Evolutionary conservation across 2,797 vertebrate species (phyloP).

Genomic region (Acropternis orthonyx): DNA sequence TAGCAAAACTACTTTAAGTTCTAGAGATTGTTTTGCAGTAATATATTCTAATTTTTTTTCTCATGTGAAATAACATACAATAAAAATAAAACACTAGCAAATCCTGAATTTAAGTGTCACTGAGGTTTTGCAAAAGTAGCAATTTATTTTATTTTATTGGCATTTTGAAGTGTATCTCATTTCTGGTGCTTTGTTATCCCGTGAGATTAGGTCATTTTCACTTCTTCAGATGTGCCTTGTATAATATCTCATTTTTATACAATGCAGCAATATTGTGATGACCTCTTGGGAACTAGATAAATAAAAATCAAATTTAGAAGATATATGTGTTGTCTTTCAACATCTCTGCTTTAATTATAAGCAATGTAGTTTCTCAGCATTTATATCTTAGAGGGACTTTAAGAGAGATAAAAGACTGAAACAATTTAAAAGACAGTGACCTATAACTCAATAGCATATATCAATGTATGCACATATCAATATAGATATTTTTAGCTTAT

Average conservation of each 20-base stretch:
- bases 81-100: background rate
- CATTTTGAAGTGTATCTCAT: background rate
- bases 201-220: background rate
- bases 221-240: background rate
- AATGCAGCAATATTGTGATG: background rate
- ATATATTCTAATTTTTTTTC: background rate
- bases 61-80: background rate
- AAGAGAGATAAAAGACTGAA: background rate
- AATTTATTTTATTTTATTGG: background rate
- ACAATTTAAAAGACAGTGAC: background rate
- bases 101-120: background rate
- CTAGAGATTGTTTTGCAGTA: background rate
- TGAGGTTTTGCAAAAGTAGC: background rate
- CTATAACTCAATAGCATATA: background rate
- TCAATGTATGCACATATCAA: background rate
- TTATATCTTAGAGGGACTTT: background rate
- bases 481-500: conserved; percentile 16
- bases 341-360: background rate
- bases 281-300: background rate
- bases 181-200: background rate
- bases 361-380: background rate
- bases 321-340: background rate
- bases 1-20: background rate
- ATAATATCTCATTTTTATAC: background rate
- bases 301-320: background rate